Percentiles rank a stretch among this genome's conserved stretches.
phyloP scores from a whole-genome alignment of 92 coral and sea anemone species.

The Plumapathes pennacea region DNA sequence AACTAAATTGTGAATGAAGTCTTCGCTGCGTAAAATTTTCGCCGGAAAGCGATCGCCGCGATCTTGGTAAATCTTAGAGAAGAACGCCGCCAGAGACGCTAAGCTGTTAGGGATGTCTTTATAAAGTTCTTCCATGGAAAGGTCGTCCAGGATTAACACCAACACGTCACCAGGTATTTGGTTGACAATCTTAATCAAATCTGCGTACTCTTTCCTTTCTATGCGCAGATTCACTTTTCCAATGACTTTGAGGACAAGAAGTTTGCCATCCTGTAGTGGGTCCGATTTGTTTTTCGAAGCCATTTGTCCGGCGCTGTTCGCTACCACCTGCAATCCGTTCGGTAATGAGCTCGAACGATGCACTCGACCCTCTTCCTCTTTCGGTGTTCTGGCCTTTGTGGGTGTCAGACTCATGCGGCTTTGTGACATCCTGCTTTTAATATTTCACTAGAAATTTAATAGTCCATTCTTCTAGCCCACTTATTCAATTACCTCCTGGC shows the following conservation, averaged over 20 bases:
- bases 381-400: slow-evolving; percentile 5
- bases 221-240: slow-evolving; percentile 81
- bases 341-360: slow-evolving; percentile 49
- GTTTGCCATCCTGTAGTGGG: slow-evolving; percentile 61
- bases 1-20: slow-evolving; percentile 64
- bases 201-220: slow-evolving; percentile 77
- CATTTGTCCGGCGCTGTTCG: too few species aligned
- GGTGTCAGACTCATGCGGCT: slow-evolving; percentile 4
- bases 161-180: slow-evolving; percentile 92
- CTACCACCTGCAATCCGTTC: background rate
- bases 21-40: slow-evolving; percentile 50
- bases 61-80: slow-evolving; percentile 62
- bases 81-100: slow-evolving; percentile 65
- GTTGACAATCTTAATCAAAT: slow-evolving; percentile 60
- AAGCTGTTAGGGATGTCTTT: slow-evolving; percentile 83
- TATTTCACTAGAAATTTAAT: too few species aligned
- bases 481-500: too few species aligned
- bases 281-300: slow-evolving; percentile 25
- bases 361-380: slow-evolving; percentile 9
- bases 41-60: slow-evolving; percentile 59
- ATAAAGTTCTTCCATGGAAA: slow-evolving; percentile 72
- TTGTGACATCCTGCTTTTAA: slow-evolving; percentile 30
- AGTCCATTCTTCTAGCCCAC: too few species aligned
- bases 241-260: slow-evolving; percentile 74
- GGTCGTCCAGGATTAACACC: slow-evolving; percentile 64